These are phyloP conservation scores for Siniperca knerii DNA, from an alignment of 2,113 vertebrate genomes.

Conservation along the genomic window DNA sequence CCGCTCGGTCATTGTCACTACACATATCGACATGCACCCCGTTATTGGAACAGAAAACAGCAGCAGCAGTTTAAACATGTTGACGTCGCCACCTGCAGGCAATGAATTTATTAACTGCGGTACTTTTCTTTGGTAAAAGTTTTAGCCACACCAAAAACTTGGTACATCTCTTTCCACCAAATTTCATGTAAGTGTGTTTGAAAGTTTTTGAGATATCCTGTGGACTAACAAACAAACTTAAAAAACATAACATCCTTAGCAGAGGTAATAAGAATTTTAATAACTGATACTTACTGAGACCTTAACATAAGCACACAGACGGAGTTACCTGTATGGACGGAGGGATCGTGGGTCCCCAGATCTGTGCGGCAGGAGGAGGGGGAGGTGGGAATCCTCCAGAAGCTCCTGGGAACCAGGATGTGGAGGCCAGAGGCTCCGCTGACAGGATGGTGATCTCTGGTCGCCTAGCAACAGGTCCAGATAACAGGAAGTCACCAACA, in stretches of 20 bases:
- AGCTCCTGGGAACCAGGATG: conserved; percentile 92
- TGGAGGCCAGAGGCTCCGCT: conserved; percentile 90
- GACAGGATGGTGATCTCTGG: conserved; percentile 98
- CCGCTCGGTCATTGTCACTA: no score
- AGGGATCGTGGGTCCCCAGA: conserved; percentile 90
- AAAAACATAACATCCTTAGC: neutral
- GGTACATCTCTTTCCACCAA: no score
- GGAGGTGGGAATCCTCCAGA: conserved; percentile 83
- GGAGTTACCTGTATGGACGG: conserved; percentile 87
- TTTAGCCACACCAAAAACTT: no score
- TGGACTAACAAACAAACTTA: no score
- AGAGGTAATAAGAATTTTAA: no score
- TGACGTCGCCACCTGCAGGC: neutral
- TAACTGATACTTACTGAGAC: neutral
- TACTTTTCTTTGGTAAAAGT: no score
- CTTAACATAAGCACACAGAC: neutral
- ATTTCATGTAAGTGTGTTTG: no score
- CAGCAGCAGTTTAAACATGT: no score
- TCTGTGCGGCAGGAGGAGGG: conserved; percentile 86
- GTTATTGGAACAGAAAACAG: no score
- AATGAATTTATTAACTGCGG: no score
- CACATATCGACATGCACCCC: no score
- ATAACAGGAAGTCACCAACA: conserved; percentile 14
- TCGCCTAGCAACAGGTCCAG: conserved; percentile 83
- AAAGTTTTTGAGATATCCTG: no score